Conservation (phyloP, 2,797 vertebrate genomes). For the Melanotaenia parkinsoni region DNA sequence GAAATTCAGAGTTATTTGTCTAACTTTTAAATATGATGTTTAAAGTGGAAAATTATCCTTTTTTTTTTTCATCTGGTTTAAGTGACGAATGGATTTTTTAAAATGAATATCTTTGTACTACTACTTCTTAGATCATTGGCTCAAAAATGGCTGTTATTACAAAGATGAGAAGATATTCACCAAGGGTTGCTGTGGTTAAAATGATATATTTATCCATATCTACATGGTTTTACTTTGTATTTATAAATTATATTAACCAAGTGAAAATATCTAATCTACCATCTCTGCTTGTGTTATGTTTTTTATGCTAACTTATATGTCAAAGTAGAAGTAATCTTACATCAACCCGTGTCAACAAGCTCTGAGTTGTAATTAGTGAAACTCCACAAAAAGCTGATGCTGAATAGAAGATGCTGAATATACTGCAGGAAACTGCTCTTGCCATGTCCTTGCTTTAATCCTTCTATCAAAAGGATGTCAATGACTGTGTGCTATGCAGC, state of each 20-base stretch:
- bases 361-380: constrained; percentile 9
- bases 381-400: background rate
- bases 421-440: constrained; percentile 10
- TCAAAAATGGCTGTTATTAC: background rate
- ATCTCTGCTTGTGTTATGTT: background rate
- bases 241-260: background rate
- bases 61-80: background rate
- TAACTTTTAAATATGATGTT: background rate
- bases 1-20: background rate
- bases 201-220: background rate
- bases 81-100: background rate
- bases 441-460: constrained; percentile 32
- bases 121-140: background rate
- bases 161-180: background rate
- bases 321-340: background rate
- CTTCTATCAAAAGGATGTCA: constrained; percentile 29
- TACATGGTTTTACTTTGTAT: background rate
- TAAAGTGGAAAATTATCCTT: background rate
- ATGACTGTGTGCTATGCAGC: constrained; percentile 6
- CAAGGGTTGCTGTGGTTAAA: background rate
- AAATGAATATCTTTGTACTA: background rate
- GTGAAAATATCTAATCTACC: background rate
- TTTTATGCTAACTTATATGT: constrained; percentile 9
- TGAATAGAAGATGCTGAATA: constrained; percentile 17
- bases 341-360: background rate